Evolutionary conservation across 2,113 vertebrate genomes (phyloP).

Genomic region (Salvelinus sp.): DNA sequence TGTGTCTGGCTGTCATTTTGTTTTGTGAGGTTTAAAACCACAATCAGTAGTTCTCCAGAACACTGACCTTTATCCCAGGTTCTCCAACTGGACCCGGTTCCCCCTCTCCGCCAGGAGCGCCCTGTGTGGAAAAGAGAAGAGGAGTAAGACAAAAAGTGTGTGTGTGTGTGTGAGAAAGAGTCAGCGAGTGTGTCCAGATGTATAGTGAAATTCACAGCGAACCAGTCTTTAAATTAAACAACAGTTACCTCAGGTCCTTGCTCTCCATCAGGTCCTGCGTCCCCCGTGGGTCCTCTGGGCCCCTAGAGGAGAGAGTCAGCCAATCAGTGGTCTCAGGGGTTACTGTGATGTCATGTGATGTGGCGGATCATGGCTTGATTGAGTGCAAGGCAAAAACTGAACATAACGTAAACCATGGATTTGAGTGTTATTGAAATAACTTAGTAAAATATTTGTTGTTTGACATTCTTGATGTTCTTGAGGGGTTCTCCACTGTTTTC

Average conservation of each 20-base stretch:
- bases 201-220: too few species aligned
- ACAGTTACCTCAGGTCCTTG: conserved; percentile 82
- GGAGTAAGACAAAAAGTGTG: conserved; percentile 8
- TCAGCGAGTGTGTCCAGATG: not conserved
- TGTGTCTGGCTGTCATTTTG: not conserved
- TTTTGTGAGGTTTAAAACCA: not conserved
- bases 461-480: conserved; percentile 13
- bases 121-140: conserved; percentile 67
- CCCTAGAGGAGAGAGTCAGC: conserved; percentile 77
- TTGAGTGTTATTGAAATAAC: conserved; percentile 19
- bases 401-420: conserved; percentile 43
- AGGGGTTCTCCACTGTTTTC: conserved; percentile 32
- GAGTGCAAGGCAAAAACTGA: conserved; percentile 47
- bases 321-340: not conserved
- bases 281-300: conserved; percentile 83
- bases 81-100: conserved; percentile 87
- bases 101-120: conserved; percentile 85
- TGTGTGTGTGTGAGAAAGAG: not conserved
- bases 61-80: conserved; percentile 83
- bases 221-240: not conserved
- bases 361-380: conserved; percentile 16
- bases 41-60: not conserved
- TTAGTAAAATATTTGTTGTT: not conserved
- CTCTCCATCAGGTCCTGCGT: conserved; percentile 85
- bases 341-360: conserved; percentile 61